These are phyloP conservation scores for Myocastor coypus DNA, from an alignment of 2,113 vertebrate species.

Conservation along the genomic window DNA sequence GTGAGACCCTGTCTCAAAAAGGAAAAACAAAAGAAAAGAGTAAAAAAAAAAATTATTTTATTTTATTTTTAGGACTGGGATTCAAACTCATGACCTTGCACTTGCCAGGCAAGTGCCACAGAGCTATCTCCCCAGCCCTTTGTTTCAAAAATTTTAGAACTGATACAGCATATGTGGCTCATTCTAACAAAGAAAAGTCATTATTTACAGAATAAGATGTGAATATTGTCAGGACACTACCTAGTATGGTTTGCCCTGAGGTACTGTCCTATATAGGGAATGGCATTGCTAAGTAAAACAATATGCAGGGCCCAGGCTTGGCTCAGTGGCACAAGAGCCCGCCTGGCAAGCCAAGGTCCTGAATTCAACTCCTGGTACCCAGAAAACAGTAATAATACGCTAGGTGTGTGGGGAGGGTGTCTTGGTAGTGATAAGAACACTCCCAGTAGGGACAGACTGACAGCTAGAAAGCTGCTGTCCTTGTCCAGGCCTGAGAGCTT, in stretches of 20 bases:
- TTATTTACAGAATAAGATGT: neutral
- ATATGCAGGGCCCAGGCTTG: too few species aligned
- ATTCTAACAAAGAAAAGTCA: neutral
- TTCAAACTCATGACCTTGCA: too few species aligned
- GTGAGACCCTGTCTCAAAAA: too few species aligned
- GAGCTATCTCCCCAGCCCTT: too few species aligned
- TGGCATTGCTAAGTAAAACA: neutral
- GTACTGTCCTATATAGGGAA: neutral
- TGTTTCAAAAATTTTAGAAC: neutral
- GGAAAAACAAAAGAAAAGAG: too few species aligned
- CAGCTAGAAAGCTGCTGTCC: neutral
- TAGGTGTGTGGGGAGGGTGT: slow-evolving; percentile 25
- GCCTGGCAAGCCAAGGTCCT: too few species aligned
- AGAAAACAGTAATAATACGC: neutral
- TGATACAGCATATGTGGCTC: neutral
- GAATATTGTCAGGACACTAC: neutral
- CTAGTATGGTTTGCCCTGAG: neutral
- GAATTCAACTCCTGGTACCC: too few species aligned
- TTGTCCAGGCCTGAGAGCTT: neutral
- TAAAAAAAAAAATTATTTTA: too few species aligned
- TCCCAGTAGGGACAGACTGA: neutral
- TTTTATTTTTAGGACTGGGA: too few species aligned
- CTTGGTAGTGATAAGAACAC: slow-evolving; percentile 26
- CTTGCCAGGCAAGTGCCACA: too few species aligned
- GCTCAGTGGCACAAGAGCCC: too few species aligned